Evolutionary conservation across 2,888 invertebrate species (phyloP).

Genomic region (Mamestra brassicae): DNA sequence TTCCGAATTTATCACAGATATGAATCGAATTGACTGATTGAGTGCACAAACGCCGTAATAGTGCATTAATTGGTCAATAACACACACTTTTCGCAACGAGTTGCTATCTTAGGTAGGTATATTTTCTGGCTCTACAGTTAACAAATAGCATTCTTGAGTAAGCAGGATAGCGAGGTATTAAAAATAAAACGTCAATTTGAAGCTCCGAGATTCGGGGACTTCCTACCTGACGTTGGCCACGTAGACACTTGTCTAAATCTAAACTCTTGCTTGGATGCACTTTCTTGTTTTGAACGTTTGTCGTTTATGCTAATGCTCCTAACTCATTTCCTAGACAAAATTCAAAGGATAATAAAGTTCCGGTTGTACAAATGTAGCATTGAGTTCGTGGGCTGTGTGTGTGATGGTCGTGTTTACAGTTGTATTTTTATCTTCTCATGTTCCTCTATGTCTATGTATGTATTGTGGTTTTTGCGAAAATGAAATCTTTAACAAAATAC

Average conservation of each 20-base stretch:
- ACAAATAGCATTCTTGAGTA: background rate
- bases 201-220: constrained; percentile 5
- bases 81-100: too few relatives aligned
- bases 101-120: too few relatives aligned
- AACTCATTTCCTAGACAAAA: constrained; percentile 54
- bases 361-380: constrained; percentile 29
- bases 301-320: constrained; percentile 46
- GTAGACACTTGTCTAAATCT: constrained; percentile 31
- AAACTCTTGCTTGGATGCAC: constrained; percentile 33
- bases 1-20: background rate
- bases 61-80: too few relatives aligned
- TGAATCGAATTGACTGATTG: background rate
- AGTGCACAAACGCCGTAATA: background rate
- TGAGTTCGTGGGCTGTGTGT: background rate
- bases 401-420: background rate
- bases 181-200: constrained; percentile 3
- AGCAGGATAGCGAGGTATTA: constrained; percentile 21
- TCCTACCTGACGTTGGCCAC: constrained; percentile 33
- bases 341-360: constrained; percentile 30
- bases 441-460: too few relatives aligned
- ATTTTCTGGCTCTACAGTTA: background rate
- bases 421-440: background rate
- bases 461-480: too few relatives aligned
- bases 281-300: constrained; percentile 38
- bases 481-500: background rate